Evolutionary conservation across 2,797 vertebrate genomes (phyloP).

Genomic region (Gymnothorax reevesii): DNA sequence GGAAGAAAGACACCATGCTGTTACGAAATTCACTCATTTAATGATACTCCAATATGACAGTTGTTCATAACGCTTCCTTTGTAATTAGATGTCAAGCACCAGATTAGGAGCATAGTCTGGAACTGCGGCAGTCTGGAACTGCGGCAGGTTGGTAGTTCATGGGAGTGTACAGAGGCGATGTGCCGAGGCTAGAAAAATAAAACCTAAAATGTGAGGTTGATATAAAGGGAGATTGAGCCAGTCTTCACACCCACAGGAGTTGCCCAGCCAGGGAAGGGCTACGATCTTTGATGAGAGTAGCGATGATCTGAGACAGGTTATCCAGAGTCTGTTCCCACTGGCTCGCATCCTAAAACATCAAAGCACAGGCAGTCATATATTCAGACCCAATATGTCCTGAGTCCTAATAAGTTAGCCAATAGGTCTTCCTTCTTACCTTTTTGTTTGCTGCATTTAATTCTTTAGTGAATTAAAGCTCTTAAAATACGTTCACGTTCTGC

Average conservation of each 20-base stretch:
- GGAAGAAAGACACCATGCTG: not conserved
- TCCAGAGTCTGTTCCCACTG: conserved; percentile 62
- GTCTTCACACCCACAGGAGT: conserved; percentile 67
- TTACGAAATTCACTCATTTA: conserved; percentile 24
- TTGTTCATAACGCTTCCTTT: not conserved
- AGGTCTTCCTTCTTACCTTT: not conserved
- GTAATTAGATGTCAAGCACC: conserved; percentile 3
- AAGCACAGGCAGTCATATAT: conserved; percentile 19
- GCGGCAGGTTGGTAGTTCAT: not conserved
- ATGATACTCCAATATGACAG: conserved; percentile 15
- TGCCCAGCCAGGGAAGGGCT: conserved; percentile 70
- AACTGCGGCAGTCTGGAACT: not conserved
- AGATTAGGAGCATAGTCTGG: not conserved
- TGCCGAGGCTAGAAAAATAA: not conserved
- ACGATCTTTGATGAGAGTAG: conserved; percentile 66
- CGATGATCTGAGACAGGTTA: conserved; percentile 60
- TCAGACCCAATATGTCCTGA: conserved; percentile 17
- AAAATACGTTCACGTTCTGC: conserved; percentile 6
- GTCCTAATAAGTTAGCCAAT: too few relatives aligned
- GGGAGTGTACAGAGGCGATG: not conserved
- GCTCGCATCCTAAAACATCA: conserved; percentile 57
- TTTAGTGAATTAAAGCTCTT: not conserved
- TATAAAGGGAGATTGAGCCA: not conserved
- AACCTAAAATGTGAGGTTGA: not conserved
- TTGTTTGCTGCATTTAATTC: not conserved